A percentile compares a stretch with the other conserved stretches of the same genome.
Evolutionary conservation across 1,140 invertebrate species (phyloP).

Genomic region (Neoseiulus cucumeris): DNA sequence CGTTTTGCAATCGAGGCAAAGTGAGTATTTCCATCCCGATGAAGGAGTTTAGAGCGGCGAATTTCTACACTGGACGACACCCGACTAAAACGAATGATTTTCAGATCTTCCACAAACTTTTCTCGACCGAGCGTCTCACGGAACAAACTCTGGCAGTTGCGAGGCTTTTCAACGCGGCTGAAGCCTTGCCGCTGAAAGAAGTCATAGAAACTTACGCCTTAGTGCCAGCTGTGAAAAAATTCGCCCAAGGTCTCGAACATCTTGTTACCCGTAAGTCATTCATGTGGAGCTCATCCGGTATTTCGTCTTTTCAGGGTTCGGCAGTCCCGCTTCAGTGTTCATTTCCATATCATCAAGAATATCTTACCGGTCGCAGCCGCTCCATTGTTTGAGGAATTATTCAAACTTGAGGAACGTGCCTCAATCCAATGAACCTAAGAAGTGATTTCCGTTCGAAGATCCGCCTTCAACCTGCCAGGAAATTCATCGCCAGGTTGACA

Average conservation of each 20-base stretch:
- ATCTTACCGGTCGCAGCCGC: too few relatives aligned
- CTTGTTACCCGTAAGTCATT: neutral
- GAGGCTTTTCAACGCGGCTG: neutral
- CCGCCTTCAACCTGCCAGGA: constrained; percentile 2
- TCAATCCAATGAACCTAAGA: too few relatives aligned
- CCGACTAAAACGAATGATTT: neutral
- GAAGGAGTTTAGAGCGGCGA: too few relatives aligned
- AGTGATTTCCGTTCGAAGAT: neutral
- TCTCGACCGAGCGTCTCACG: neutral
- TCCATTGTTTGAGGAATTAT: too few relatives aligned
- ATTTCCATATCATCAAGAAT: too few relatives aligned
- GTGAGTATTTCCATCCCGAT: neutral
- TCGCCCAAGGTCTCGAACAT: neutral
- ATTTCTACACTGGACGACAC: too few relatives aligned
- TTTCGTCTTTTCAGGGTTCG: too few relatives aligned
- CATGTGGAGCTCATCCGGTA: too few relatives aligned
- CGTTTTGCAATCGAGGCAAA: neutral
- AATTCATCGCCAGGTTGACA: neutral
- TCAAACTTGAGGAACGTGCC: too few relatives aligned
- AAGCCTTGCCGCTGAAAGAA: neutral
- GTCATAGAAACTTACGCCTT: neutral
- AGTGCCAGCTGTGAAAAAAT: constrained; percentile 4
- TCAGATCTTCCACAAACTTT: constrained; percentile 3
- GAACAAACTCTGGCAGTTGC: neutral
- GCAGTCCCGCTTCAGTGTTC: too few relatives aligned